These are phyloP conservation scores for Caenorhabditis drosophilae DNA, from an alignment of 2,888 invertebrate species.

Conservation along the genomic window DNA sequence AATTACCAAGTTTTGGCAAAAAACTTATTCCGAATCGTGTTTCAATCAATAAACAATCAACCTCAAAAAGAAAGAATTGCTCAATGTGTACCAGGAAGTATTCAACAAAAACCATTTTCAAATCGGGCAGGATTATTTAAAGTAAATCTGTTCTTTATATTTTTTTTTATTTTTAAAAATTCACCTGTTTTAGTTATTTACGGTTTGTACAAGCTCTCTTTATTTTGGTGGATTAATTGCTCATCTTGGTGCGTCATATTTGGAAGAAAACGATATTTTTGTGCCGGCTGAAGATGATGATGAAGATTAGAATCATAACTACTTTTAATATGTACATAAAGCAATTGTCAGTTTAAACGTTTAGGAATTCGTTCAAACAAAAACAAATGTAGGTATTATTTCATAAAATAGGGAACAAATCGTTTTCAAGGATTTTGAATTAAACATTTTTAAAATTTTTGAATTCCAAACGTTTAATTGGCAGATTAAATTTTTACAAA, in stretches of 20 bases:
- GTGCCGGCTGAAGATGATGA: conserved; percentile 96
- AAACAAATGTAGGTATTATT: too few relatives aligned
- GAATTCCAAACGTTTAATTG: too few relatives aligned
- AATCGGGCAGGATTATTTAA: conserved; percentile 24
- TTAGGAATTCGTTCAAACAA: too few relatives aligned
- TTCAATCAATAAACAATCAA: not conserved
- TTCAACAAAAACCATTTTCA: conserved; percentile 21
- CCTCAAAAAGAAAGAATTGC: not conserved
- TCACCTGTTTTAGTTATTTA: conserved; percentile 72
- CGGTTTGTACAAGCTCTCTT: conserved; percentile 80
- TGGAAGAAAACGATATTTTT: conserved; percentile 95
- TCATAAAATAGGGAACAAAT: too few relatives aligned
- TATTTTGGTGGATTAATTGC: conserved; percentile 88
- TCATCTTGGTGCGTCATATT: conserved; percentile 89
- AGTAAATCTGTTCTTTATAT: too few relatives aligned
- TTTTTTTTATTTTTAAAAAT: not conserved
- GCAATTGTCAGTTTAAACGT: too few relatives aligned
- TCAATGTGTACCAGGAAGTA: conserved; percentile 8
- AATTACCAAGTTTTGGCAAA: conserved; percentile 1
- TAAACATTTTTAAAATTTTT: too few relatives aligned
- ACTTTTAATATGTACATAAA: too few relatives aligned
- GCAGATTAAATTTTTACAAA: too few relatives aligned
- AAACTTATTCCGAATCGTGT: not conserved
- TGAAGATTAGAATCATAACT: conserved; percentile 74
- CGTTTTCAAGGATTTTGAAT: too few relatives aligned